phyloP scores from a whole-genome alignment of 2,113 vertebrate species.

The Sceloporus undulatus region DNA sequence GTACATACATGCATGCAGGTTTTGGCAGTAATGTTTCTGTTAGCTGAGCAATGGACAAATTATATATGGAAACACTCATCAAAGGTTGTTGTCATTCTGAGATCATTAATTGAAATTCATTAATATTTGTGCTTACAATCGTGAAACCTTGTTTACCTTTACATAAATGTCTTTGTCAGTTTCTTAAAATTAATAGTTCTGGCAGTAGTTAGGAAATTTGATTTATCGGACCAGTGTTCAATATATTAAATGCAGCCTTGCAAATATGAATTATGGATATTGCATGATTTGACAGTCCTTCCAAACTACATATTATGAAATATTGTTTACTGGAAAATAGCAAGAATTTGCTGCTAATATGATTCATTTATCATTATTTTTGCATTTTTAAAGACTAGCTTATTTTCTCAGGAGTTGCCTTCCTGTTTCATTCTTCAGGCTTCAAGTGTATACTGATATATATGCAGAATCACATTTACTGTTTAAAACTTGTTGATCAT shows the following conservation, averaged over 20 bases:
- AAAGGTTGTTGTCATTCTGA: constrained; percentile 24
- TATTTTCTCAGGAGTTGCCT: constrained; percentile 32
- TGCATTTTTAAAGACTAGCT: constrained; percentile 2
- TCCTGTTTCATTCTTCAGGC: not conserved
- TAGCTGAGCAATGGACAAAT: not conserved
- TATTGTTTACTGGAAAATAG: constrained; percentile 3
- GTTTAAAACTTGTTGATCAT: constrained; percentile 4
- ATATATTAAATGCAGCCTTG: constrained; percentile 34
- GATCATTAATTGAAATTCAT: not conserved
- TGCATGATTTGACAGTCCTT: not conserved
- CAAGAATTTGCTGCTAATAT: constrained; percentile 22
- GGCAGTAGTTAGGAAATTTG: not conserved
- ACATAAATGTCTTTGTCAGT: not conserved
- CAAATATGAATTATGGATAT: constrained; percentile 27
- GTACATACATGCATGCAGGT: not conserved
- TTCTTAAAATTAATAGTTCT: not conserved
- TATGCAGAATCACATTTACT: not conserved
- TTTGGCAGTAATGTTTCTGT: constrained; percentile 20
- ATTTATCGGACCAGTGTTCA: not conserved
- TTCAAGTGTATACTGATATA: not conserved
- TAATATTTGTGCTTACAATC: not conserved
- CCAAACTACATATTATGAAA: constrained; percentile 33
- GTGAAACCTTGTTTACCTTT: not conserved
- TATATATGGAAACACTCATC: not conserved
- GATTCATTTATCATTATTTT: constrained; percentile 34